Percentiles rank a stretch among this genome's conserved stretches.
Evolutionary conservation across 2,888 invertebrate genomes (phyloP).

Genomic region (Cephus rjabovi): DNA sequence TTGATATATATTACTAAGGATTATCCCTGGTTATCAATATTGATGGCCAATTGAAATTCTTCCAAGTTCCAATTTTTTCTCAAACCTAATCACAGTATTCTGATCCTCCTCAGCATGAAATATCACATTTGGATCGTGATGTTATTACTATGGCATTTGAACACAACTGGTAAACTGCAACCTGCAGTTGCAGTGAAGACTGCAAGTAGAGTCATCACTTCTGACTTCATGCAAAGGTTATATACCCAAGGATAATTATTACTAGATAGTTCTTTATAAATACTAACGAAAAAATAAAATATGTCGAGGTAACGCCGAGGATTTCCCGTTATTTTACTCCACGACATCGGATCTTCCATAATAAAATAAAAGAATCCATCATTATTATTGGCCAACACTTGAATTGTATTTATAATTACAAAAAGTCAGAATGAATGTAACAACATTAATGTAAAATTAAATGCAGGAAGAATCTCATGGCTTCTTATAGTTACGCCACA

Average conservation of each 20-base stretch:
- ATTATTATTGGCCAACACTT: not conserved
- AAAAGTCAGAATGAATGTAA: not conserved
- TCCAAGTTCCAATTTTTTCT: not conserved
- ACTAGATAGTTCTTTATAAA: not conserved
- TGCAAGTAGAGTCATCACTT: not conserved
- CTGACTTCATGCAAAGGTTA: not conserved
- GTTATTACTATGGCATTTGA: not conserved
- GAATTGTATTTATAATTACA: not conserved
- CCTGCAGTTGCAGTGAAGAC: not conserved
- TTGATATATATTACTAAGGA: not conserved
- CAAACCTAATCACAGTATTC: not conserved
- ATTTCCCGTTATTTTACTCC: not conserved
- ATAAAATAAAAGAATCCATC: not conserved
- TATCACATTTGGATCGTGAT: not conserved
- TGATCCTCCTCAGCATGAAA: not conserved
- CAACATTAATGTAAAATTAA: not conserved
- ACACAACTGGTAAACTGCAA: not conserved
- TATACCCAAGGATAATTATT: not conserved
- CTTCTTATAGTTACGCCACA: not conserved
- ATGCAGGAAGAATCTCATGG: not conserved
- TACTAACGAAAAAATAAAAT: not conserved
- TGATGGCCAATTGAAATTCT: not conserved
- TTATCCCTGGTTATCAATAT: not conserved
- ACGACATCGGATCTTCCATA: not conserved
- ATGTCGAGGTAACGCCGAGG: not conserved